Evolutionary conservation across 2,113 vertebrate genomes (phyloP).

Genomic region (Noctilio leporinus): DNA sequence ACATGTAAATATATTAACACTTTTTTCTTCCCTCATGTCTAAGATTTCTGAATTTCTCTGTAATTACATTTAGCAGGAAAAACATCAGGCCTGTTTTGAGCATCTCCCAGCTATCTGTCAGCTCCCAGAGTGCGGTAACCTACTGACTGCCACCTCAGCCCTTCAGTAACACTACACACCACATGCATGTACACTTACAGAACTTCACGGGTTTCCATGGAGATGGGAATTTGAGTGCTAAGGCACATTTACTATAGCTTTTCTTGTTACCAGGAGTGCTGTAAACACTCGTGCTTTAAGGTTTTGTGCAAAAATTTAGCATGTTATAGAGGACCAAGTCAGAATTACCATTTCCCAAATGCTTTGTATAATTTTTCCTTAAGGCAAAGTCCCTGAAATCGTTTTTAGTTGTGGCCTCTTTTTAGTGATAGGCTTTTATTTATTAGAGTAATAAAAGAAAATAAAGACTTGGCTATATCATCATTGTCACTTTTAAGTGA

Average conservation of each 20-base stretch:
- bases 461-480: constrained; percentile 5
- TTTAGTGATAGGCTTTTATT: constrained; percentile 22
- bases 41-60: neutral
- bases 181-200: neutral
- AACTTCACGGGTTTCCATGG: constrained; percentile 68
- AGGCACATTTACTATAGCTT: constrained; percentile 56
- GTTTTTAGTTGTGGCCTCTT: neutral
- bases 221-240: constrained; percentile 58
- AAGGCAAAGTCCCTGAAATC: neutral
- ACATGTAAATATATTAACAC: neutral
- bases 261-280: constrained; percentile 57
- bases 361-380: neutral
- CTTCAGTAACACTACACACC: neutral
- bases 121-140: neutral
- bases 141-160: neutral
- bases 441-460: constrained; percentile 42
- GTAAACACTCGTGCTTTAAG: constrained; percentile 57
- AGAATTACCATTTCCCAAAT: constrained; percentile 27
- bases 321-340: constrained; percentile 40
- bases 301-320: constrained; percentile 51
- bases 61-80: constrained; percentile 23
- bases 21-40: neutral
- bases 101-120: neutral
- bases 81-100: neutral
- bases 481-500: constrained; percentile 39